Percentiles rank a stretch among this genome's conserved stretches.
These are phyloP conservation scores for Thecophora atra DNA, from an alignment of 2,888 invertebrate genomes.

Conservation along the genomic window DNA sequence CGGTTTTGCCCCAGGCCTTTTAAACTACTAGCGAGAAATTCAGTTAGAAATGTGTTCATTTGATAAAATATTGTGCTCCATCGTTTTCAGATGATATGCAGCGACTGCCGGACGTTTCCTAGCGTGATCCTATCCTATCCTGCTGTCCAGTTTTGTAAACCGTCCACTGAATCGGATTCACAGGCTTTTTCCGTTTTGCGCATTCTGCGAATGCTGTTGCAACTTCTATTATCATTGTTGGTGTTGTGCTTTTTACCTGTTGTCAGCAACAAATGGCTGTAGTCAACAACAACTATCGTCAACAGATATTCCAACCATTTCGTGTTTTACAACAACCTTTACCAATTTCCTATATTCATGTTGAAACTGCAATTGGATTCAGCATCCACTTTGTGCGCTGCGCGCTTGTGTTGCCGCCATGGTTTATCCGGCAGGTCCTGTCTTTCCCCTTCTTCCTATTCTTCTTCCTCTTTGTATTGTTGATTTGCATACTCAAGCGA, in stretches of 20 bases:
- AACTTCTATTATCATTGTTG: neutral
- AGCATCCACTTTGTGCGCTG: neutral
- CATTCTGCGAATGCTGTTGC: neutral
- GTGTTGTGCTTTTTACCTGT: neutral
- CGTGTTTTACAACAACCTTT: neutral
- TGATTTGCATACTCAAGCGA: constrained; percentile 12
- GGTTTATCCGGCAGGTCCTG: constrained; percentile 7
- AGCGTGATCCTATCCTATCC: constrained; percentile 1
- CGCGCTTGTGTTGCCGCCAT: neutral
- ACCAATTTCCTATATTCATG: too few relatives aligned
- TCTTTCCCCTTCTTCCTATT: neutral
- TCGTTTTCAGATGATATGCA: constrained; percentile 1
- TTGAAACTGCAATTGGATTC: too few relatives aligned
- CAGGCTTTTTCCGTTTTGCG: neutral
- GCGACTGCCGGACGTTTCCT: constrained; percentile 8
- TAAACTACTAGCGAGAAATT: constrained; percentile 5
- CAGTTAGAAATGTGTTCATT: neutral
- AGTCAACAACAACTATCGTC: too few relatives aligned
- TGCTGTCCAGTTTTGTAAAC: neutral
- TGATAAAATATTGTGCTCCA: constrained; percentile 11
- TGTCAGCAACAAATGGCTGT: too few relatives aligned
- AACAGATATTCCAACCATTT: too few relatives aligned
- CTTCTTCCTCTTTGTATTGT: constrained; percentile 4
- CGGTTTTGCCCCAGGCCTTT: neutral
- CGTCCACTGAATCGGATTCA: neutral